Base-by-base conservation (phyloP, 1,140 invertebrate genomes). In the Papilio glaucus region DNA sequence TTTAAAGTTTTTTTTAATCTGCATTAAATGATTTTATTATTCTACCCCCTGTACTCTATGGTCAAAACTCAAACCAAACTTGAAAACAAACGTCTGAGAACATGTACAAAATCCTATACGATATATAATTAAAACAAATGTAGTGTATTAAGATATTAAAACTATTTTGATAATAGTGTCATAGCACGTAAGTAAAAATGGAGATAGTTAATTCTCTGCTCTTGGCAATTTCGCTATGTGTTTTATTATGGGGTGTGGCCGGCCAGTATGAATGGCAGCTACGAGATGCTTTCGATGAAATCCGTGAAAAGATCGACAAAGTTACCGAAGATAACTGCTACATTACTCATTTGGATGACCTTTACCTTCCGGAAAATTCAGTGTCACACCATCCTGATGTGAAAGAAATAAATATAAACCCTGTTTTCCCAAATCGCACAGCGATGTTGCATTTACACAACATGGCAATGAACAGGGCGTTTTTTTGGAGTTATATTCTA, bases 401-500 rank as follows among this genome's bases (percentile, higher is more conserved):
- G 74, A 99, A 99, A 90, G 97, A 98, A 85, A 95, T 99, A 57
- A 98, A 98, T 81, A 97, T 98, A 21, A 98, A 99, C 93, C 98
- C 98, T 1, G 96, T 99, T 6, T 99, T 98, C 84, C 97, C 98
- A 0, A 99, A 99, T 92, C 95, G 99, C 77, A 99, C 98, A 0
- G 97, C 97, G 12, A 89, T 99, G 72, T 91, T 99, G 13, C 98
- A 99, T 94, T 93, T 99, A 70, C 98, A 99, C 89, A 99, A 99
- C 89, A 97, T 99, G 95, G 99, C 98, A 13, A 93, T 99, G 81
- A 98, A 96, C 86, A 93, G 98, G 77, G 97, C 98, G 0, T 99
- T 99, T 89, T 99, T 98, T 89, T 99, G 97, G 96, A 98, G 97
- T 89, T 98, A 98, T 79, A 98, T 99, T 57, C 94, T 99, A 0